Percentiles rank a stretch among this genome's conserved stretches.
Evolutionary conservation across 2,113 vertebrate genomes (phyloP).

Genomic region (Tyrannus savana): DNA sequence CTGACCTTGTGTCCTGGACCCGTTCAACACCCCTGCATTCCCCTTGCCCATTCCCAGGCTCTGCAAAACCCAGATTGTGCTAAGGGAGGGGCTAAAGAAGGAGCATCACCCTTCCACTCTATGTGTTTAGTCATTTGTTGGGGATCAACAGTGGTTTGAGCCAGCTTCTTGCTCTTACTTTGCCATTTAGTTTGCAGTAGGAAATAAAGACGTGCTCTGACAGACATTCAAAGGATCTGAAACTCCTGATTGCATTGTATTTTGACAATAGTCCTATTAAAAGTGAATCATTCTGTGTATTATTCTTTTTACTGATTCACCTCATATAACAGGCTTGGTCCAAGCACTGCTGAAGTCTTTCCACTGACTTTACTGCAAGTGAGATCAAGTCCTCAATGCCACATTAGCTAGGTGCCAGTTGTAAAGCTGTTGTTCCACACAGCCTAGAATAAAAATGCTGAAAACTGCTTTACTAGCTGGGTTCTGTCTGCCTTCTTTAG

Average conservation of each 20-base stretch:
- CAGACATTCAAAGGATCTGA: not conserved
- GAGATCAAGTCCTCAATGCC: not conserved
- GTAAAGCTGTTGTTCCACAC: not conserved
- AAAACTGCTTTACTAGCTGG: not conserved
- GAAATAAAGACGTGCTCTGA: not conserved
- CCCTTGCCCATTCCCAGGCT: not conserved
- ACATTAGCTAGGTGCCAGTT: not conserved
- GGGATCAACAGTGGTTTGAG: not conserved
- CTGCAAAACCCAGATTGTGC: not conserved
- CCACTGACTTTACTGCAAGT: not conserved
- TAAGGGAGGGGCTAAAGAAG: not conserved
- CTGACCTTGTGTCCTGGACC: not conserved
- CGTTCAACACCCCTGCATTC: not conserved
- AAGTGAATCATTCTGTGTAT: conserved; percentile 30
- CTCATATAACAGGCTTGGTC: not conserved
- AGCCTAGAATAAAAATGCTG: not conserved
- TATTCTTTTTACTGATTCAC: conserved; percentile 53
- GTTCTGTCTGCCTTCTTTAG: not conserved
- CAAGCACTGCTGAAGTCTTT: conserved; percentile 21
- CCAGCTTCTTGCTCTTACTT: not conserved
- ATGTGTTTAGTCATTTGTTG: not conserved
- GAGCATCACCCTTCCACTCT: not conserved
- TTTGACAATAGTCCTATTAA: conserved; percentile 52
- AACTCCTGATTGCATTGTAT: not conserved
- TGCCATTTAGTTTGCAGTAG: not conserved